phyloP scores from a whole-genome alignment of 2,797 vertebrate genomes.

The Arnoldichthys spilopterus region DNA sequence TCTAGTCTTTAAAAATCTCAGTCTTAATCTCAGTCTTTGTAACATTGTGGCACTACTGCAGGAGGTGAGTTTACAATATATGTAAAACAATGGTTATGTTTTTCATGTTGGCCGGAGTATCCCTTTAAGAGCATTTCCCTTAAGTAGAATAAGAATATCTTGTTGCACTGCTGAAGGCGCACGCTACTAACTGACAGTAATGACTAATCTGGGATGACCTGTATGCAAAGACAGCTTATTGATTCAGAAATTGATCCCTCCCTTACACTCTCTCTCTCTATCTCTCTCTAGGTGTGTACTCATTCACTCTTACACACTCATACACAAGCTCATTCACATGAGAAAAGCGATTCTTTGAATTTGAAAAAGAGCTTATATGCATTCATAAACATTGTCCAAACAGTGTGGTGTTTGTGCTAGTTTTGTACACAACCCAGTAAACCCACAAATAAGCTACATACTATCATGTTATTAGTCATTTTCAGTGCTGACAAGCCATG shows the following conservation, averaged over 20 bases:
- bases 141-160: slow-evolving; percentile 3
- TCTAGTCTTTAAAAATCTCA: no score
- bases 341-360: neutral
- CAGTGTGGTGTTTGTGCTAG: no score
- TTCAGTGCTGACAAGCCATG: no score
- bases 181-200: neutral
- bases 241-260: slow-evolving; percentile 12
- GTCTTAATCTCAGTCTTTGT: no score
- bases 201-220: slow-evolving; percentile 9
- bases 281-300: no score
- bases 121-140: neutral
- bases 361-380: neutral
- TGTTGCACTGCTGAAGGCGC: slow-evolving; percentile 1
- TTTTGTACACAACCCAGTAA: neutral
- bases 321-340: neutral
- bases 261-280: neutral
- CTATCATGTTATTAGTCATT: neutral
- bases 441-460: neutral
- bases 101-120: no score
- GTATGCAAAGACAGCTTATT: slow-evolving; percentile 20
- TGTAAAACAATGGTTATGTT: no score
- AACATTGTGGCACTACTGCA: no score
- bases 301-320: no score
- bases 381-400: no score
- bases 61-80: no score